Percentiles rank a stretch among this genome's conserved stretches.
Evolutionary conservation across 2,888 invertebrate genomes (phyloP).

Genomic region (Anarsia innoxiella): DNA sequence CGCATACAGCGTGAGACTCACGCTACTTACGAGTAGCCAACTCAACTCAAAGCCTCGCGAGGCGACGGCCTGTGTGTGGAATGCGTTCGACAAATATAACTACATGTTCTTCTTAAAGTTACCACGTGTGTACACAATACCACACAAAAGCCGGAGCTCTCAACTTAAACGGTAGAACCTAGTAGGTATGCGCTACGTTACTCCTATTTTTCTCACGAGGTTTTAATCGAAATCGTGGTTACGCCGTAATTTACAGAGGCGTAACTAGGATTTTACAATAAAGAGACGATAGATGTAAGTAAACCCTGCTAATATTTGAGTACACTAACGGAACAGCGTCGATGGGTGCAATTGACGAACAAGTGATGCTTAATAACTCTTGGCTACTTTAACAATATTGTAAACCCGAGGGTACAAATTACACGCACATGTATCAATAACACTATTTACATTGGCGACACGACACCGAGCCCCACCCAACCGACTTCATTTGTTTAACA

Average conservation of each 20-base stretch:
- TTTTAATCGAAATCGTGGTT: constrained; percentile 35
- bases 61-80: constrained; percentile 13
- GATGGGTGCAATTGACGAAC: constrained; percentile 74
- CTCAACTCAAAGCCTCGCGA: constrained; percentile 7
- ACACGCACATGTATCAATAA: constrained; percentile 50
- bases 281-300: constrained; percentile 33
- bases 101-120: too few relatives aligned
- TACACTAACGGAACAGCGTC: constrained; percentile 61
- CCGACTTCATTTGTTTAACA: too few relatives aligned
- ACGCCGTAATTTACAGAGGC: constrained; percentile 23
- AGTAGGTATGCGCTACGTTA: constrained; percentile 40
- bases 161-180: constrained; percentile 15
- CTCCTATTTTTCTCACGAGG: constrained; percentile 27
- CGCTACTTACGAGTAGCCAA: neutral
- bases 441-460: constrained; percentile 47
- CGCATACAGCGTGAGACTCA: constrained; percentile 22
- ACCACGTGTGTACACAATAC: too few relatives aligned
- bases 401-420: constrained; percentile 54
- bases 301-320: constrained; percentile 46
- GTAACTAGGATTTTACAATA: constrained; percentile 34
- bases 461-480: constrained; percentile 6
- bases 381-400: constrained; percentile 71
- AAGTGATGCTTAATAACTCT: constrained; percentile 68
- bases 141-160: constrained; percentile 21
- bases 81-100: too few relatives aligned